Base-by-base conservation (phyloP, 2,113 vertebrate species). In the Tetrax tetrax region DNA sequence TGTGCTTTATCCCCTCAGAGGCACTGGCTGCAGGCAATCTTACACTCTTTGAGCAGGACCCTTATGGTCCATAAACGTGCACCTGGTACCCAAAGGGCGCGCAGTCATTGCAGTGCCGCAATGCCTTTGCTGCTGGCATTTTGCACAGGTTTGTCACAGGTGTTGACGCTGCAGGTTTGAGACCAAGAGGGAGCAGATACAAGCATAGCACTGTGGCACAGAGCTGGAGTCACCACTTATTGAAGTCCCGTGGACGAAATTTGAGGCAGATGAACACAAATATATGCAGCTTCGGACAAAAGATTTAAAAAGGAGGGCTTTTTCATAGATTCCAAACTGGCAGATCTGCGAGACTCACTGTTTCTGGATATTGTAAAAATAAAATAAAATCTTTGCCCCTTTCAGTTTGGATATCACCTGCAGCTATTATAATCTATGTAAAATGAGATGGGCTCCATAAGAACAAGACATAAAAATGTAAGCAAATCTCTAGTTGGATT, bases 31-130 rank as follows among this genome's bases (percentile, higher is more conserved):
- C 16, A 50, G 74, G 33, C 31, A 70, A 6, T 31, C 13, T 54
- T 10, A 29, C 0, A 0, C 0, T 3, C 35, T 65, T 38, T 23
- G 13, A 41, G 41, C 41, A 41, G 41, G 41, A 41, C 41, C 41
- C 48, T 85, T 53, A 15, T 10, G 45, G 63, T 24, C 31, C 12
- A 3, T 8, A 10, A 64, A 24, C 37, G 43, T 75, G 56, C 37
- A 27, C 7, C 72, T 64, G 77, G 28, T 28, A 38, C 57, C 48
- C 78, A 41, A 65, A 51, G 64, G 29, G 25, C 25, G 31, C 0
- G 0, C 56, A 12, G 29, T 24, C 12, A 35, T 60, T 65, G 63
- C 51, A 45, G 24, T 29, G 65, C 33, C 45, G 16, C 31, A 16
- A 4, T 0, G 1, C 33, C 38, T 75, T 35, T 10, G 10, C 12